Percentiles rank a stretch among this genome's conserved stretches.
Evolutionary conservation across 2,113 vertebrate species (phyloP).

Genomic region (Protomyctophum bolini): DNA sequence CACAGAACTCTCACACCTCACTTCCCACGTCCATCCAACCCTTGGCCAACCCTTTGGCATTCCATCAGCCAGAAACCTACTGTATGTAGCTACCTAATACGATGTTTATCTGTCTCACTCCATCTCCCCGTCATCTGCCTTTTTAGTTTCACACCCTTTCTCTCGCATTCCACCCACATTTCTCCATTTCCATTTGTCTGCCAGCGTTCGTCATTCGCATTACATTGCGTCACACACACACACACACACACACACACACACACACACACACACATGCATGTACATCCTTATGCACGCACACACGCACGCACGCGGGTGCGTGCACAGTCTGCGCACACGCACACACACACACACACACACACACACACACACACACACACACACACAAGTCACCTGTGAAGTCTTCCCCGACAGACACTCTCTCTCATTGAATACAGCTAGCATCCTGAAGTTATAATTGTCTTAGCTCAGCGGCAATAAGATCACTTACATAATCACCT

Average conservation of each 20-base stretch:
- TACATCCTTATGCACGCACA: too few species aligned
- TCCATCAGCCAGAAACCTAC: not conserved
- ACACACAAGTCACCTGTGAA: not conserved
- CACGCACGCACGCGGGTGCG: too few species aligned
- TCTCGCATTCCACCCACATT: not conserved
- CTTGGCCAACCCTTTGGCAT: not conserved
- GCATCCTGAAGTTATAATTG: conserved; percentile 56
- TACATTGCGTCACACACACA: too few species aligned
- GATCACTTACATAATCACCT: conserved; percentile 34
- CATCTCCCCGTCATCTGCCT: not conserved
- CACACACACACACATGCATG: too few species aligned
- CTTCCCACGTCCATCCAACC: not conserved
- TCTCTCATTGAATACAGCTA: conserved; percentile 6
- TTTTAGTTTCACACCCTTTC: not conserved
- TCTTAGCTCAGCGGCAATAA: conserved; percentile 25
- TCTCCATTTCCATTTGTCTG: too few species aligned
- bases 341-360: too few species aligned
- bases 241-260: too few species aligned
- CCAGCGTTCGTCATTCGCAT: too few species aligned
- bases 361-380: too few species aligned
- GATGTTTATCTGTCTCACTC: not conserved
- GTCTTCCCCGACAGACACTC: not conserved
- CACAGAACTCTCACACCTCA: not conserved
- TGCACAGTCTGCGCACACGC: too few species aligned
- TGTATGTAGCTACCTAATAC: too few species aligned